phyloP scores from a whole-genome alignment of 53 echinoderm and acorn worm genomes.

The Hippasteria phrygiana region DNA sequence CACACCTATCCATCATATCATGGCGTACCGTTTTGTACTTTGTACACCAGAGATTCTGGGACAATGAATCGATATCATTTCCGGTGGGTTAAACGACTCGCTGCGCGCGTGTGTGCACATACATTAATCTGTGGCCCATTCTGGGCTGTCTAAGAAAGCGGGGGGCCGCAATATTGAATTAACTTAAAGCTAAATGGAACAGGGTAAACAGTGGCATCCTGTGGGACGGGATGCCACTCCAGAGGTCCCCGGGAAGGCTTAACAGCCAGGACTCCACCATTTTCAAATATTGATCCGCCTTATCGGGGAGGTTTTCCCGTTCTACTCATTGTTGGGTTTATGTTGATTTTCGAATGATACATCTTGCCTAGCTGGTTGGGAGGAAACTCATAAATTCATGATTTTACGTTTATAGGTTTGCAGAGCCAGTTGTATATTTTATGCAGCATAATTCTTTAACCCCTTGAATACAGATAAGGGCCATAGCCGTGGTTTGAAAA shows the following conservation, averaged over 20 bases:
- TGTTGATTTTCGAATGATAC: neutral
- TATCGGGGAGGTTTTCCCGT: neutral
- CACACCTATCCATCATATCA: too few relatives aligned
- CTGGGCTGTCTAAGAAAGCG: neutral
- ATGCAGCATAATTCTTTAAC: too few relatives aligned
- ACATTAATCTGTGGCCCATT: neutral
- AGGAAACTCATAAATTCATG: neutral
- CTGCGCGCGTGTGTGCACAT: neutral
- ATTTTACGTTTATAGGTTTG: neutral
- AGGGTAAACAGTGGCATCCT: constrained; percentile 33
- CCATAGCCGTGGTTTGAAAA: too few relatives aligned
- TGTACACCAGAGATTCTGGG: neutral
- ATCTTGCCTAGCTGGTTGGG: neutral
- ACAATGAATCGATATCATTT: neutral
- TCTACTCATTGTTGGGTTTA: neutral
- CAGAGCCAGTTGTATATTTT: neutral
- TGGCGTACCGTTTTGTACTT: neutral
- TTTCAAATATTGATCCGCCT: neutral
- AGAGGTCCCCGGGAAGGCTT: neutral
- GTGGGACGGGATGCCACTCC: neutral
- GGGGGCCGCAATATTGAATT: neutral
- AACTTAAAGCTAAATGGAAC: constrained; percentile 6
- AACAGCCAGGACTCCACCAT: neutral
- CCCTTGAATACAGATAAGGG: too few relatives aligned
- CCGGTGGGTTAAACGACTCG: neutral